phyloP scores from a whole-genome alignment of 1,140 invertebrate genomes.

The Papilio xuthus region DNA sequence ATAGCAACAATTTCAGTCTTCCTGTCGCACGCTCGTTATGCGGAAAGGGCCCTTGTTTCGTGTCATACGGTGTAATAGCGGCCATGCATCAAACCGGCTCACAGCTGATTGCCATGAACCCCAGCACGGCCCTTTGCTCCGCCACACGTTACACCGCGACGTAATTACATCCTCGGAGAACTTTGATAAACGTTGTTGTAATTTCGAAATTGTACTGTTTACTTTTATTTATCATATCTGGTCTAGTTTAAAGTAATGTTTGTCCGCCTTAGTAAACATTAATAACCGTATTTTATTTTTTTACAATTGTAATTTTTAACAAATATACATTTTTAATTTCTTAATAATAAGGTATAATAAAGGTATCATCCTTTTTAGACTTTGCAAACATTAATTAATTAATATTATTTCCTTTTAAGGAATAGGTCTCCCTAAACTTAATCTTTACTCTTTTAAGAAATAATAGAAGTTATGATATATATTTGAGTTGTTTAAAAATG shows the following conservation, averaged over 20 bases:
- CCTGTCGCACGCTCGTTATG: slow-evolving; percentile 25
- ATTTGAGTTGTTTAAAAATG: background rate
- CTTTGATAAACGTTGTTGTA: background rate
- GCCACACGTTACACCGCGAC: background rate
- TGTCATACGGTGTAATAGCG: slow-evolving; percentile 27
- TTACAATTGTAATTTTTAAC: background rate
- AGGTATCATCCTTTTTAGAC: too few species aligned
- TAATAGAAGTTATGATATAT: background rate
- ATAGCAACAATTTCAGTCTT: slow-evolving; percentile 15
- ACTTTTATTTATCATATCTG: background rate
- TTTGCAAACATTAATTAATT: too few species aligned
- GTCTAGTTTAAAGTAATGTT: background rate
- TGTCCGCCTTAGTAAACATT: background rate
- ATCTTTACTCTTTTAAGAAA: too few species aligned
- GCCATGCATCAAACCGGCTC: slow-evolving; percentile 24
- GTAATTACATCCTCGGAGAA: background rate
- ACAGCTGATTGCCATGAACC: slow-evolving; percentile 31
- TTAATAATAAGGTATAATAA: too few species aligned
- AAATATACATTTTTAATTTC: too few species aligned
- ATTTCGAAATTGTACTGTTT: background rate
- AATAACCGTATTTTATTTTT: background rate
- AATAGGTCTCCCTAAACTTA: too few species aligned
- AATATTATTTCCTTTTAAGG: background rate
- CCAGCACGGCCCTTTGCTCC: background rate
- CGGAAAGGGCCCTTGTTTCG: slow-evolving; percentile 14